phyloP scores from a whole-genome alignment of 1,140 invertebrate genomes.

The Heliconius nattereri region DNA sequence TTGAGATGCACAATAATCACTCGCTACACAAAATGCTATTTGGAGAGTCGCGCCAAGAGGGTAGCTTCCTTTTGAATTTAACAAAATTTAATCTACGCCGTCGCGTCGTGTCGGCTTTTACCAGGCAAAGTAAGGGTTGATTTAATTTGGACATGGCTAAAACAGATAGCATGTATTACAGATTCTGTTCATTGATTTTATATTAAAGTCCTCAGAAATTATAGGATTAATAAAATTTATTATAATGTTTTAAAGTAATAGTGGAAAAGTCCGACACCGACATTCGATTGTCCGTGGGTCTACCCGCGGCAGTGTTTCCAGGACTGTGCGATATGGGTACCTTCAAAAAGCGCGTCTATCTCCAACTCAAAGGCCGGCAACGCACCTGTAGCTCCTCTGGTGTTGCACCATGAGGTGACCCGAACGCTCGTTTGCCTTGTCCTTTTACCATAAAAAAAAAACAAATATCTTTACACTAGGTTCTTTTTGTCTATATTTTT shows the following conservation, averaged over 20 bases:
- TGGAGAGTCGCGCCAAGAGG: background rate
- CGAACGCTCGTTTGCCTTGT: too few relatives aligned
- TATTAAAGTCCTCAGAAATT: background rate
- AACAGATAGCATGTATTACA: background rate
- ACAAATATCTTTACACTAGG: too few relatives aligned
- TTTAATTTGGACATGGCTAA: constrained; percentile 7
- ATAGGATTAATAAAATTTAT: background rate
- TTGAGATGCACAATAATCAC: background rate
- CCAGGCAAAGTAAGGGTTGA: constrained; percentile 10
- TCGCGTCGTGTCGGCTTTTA: constrained; percentile 7
- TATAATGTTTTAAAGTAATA: background rate
- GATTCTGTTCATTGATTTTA: constrained; percentile 3
- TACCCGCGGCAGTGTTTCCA: too few relatives aligned
- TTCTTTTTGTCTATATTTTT: background rate
- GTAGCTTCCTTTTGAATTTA: constrained; percentile 3
- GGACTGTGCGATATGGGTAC: too few relatives aligned
- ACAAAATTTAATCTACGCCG: background rate
- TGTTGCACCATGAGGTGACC: too few relatives aligned
- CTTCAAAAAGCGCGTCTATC: too few relatives aligned
- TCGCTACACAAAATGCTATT: background rate
- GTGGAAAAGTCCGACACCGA: too few relatives aligned
- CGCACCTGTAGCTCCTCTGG: too few relatives aligned
- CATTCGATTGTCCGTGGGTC: too few relatives aligned
- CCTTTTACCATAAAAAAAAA: too few relatives aligned
- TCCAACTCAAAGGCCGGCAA: too few relatives aligned